Evolutionary conservation across 1,140 invertebrate species (phyloP), one percentile per base, ranked within the genome.

Genomic region (Acromyrmex charruanus): DNA sequence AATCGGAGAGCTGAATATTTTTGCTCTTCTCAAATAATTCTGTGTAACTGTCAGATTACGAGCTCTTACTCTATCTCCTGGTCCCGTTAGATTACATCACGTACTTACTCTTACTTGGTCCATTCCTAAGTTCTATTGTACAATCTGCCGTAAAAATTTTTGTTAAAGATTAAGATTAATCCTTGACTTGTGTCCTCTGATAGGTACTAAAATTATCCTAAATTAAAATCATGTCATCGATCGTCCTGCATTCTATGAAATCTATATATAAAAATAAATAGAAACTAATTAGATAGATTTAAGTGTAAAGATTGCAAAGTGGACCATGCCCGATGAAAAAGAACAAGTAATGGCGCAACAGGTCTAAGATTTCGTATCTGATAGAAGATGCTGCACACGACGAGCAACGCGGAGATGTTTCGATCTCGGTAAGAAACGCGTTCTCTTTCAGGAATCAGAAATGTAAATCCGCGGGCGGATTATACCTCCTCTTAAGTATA

Each of bases 31-130:
- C 89, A 87, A 74, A 71, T 81, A 91, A 92, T 85, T 44, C 44
- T 16, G 85, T 91, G 91, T 90, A 90, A 90, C 90, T 91, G 85
- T 80, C 86, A 91, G 91, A 91, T 92, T 91, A 90, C 88, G 87
- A 10, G 1, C 9, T 88, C 87, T 91, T 87, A 74, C 77, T 85
- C 55, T 63, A 69, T 39, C 25, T 51, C 7, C 18, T 44, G 61
- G 59, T 80, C 77, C 79, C 53, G 49, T 35, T 28, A 35, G 9
- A 80, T 80, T 69, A 80, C 44, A 18, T 77, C 65, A 31, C 9
- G 28, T 68, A 10, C 12, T 35, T 68, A 10, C 6, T 35, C 12
- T 16, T 31, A 16, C 28, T 68, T 14, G 3, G 2, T 35, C 49
- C 10, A 25, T 44, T 14, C 3, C 18, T 25, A 61, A 77, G 14